Base-by-base conservation (phyloP, 2,888 invertebrate species). In the Cheilosia pagana region DNA sequence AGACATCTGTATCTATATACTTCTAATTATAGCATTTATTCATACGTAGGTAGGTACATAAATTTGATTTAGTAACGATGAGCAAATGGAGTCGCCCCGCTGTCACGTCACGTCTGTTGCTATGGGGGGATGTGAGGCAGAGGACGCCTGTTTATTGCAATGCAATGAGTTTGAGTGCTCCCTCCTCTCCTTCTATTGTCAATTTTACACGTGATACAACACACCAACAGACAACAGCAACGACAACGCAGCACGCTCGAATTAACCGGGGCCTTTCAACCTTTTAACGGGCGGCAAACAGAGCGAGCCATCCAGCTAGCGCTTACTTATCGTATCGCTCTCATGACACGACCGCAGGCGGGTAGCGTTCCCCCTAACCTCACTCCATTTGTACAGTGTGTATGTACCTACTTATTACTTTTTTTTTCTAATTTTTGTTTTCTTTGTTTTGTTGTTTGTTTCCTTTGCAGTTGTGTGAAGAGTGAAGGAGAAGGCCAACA, bases 251-350 rank as follows among this genome's bases (percentile, higher is more conserved):
- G 55, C 76, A 76, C 25, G 67, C 71, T 65, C 23, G 81, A 85
- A 85, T 85, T 85, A 81, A 85, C 71, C 85, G 85, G 85, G 85
- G 85, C 85, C 83, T 85, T n/a, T 35, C 74, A 75, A 79, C 65
- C 65, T 71, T 76, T 85, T 62, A 23, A 52, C 28, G 45, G 57
- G 35, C 60, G 45, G 77, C 82, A 78, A 72, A 74, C 70, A 74
- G 74, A 68, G 59, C 39, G 65, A 70, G 57, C 55, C 43, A 60
- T 81, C 65, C 52, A 81, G 59, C 68, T 50, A 65, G 45, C 57
- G 57, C 59, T 75, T 39, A 35, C 63, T 57, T 65, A 63, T 57
- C 55, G 72, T 65, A 63, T 57, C 48, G 72, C 65, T 71, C 53
- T 50, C 63, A 31, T 62, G 45, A 55, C 28, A 71, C 48, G 19